A percentile compares a stretch with the other conserved stretches of the same genome.
Evolutionary conservation across 2,113 vertebrate genomes (phyloP).

Genomic region (Sorex araneus): DNA sequence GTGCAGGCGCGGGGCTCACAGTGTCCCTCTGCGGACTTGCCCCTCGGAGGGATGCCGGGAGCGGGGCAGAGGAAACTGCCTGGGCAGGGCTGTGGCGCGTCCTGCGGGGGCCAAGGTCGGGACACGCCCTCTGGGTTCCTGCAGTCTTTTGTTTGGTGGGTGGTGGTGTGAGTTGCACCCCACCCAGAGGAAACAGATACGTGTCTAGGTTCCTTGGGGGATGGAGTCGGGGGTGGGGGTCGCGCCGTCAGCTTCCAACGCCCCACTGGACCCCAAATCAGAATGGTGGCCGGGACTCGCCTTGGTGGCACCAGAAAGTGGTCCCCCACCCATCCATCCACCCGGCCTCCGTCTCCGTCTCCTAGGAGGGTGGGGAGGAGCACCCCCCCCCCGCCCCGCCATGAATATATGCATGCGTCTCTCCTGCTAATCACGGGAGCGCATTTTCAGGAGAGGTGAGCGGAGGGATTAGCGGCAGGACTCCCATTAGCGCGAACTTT

Average conservation of each 20-base stretch:
- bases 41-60: background rate
- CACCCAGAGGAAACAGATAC: background rate
- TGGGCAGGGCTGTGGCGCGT: background rate
- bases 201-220: background rate
- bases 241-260: background rate
- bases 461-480: slow-evolving; percentile 86
- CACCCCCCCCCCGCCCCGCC: background rate
- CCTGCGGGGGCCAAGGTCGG: background rate
- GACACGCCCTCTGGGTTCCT: background rate
- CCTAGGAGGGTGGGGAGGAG: background rate
- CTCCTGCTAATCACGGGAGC: slow-evolving; percentile 86
- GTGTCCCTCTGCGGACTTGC: background rate
- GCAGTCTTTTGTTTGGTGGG: background rate
- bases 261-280: background rate
- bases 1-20: too few relatives aligned
- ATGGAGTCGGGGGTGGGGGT: background rate
- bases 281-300: background rate
- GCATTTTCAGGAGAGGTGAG: slow-evolving; percentile 86
- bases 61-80: background rate
- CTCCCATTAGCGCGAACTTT: slow-evolving; percentile 90
- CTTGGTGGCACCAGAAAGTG: background rate
- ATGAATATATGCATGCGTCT: slow-evolving; percentile 85
- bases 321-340: too few relatives aligned
- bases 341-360: background rate
- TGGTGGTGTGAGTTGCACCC: background rate